Percentiles rank a stretch among this genome's conserved stretches.
Evolutionary conservation across 53 echinoderm and acorn worm genomes (phyloP).

Genomic region (Echinometra lucunter): DNA sequence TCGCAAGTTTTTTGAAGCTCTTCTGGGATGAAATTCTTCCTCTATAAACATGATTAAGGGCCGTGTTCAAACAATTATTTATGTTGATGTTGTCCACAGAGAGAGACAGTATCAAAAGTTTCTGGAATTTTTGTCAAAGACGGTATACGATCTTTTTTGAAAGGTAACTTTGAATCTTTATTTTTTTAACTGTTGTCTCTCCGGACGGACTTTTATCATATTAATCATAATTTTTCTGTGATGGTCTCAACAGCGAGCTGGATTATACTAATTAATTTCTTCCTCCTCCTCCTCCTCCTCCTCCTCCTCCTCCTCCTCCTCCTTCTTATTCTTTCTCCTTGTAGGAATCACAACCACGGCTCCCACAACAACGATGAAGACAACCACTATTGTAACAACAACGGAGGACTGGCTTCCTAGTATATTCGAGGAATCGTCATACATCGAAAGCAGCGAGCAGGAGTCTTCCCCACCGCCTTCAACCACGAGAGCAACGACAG

Average conservation of each 20-base stretch:
- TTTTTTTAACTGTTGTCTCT: too few relatives aligned
- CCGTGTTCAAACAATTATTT: neutral
- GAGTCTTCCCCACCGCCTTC: neutral
- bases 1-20: neutral
- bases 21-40: neutral
- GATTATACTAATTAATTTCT: neutral
- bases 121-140: too few relatives aligned
- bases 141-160: too few relatives aligned
- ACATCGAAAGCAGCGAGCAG: neutral
- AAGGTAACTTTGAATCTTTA: too few relatives aligned
- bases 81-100: neutral
- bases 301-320: too few relatives aligned
- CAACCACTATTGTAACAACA: slow-evolving; percentile 43
- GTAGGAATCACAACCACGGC: slow-evolving; percentile 66
- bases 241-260: too few relatives aligned
- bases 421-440: slow-evolving; percentile 71
- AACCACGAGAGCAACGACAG: slow-evolving; percentile 2
- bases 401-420: slow-evolving; percentile 71
- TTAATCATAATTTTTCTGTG: too few relatives aligned
- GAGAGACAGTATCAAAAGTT: neutral
- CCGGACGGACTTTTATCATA: too few relatives aligned
- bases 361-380: slow-evolving; percentile 70
- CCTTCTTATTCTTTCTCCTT: neutral
- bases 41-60: neutral
- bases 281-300: too few relatives aligned